Percentiles rank a stretch among this genome's conserved stretches.
Conservation (phyloP, 1,140 invertebrate species). For the Gryllus bimaculatus region DNA sequence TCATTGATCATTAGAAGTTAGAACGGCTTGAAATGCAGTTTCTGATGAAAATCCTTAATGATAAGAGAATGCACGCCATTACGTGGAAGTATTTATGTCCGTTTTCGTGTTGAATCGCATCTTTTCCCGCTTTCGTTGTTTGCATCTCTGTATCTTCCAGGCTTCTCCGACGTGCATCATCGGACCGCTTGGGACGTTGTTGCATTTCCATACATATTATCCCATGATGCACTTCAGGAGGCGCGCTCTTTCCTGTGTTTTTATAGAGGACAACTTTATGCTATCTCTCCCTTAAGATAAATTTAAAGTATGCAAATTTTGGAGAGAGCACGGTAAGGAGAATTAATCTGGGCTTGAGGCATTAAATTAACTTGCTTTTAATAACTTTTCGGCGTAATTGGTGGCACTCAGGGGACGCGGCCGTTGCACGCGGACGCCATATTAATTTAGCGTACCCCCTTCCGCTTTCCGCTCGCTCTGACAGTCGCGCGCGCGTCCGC, state of each 20-base stretch:
- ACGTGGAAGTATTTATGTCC: too few relatives aligned
- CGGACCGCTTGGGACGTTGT: background rate
- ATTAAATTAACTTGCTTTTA: conserved; percentile 20
- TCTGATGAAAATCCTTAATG: too few relatives aligned
- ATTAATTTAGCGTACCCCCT: background rate
- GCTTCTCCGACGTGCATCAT: background rate
- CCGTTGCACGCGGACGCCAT: background rate
- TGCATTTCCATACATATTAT: conserved; percentile 20
- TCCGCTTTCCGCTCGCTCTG: background rate
- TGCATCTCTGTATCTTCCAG: too few relatives aligned
- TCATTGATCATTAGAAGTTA: too few relatives aligned
- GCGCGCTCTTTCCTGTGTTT: background rate
- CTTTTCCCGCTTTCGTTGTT: too few relatives aligned
- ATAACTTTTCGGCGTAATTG: conserved; percentile 18
- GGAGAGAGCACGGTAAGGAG: conserved; percentile 12
- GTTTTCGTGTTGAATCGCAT: too few relatives aligned
- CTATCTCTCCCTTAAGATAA: conserved; percentile 10
- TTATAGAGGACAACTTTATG: background rate
- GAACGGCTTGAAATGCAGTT: too few relatives aligned
- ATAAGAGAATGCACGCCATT: too few relatives aligned
- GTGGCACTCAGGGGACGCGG: background rate
- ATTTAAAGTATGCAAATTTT: conserved; percentile 22
- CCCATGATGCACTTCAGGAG: conserved; percentile 11
- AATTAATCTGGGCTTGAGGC: conserved; percentile 16
- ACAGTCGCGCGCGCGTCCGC: background rate